Evolutionary conservation across 2,797 vertebrate species (phyloP), one percentile per base, ranked within the genome.

Genomic region (Alauda arvensis): DNA sequence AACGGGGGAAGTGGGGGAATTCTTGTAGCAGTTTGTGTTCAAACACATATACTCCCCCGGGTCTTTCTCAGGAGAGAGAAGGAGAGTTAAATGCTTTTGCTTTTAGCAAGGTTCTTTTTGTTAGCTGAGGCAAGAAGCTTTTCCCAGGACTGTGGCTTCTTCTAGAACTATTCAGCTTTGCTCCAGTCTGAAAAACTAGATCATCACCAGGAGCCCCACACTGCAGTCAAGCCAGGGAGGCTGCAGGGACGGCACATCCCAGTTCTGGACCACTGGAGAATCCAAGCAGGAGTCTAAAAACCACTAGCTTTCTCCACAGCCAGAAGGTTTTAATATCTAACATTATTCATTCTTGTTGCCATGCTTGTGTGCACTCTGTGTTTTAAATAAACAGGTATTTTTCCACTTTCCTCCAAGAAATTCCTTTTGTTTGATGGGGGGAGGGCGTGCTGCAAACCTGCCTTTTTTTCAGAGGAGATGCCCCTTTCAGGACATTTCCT

Each of bases 191-290:
- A 23, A 55, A 56, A 45, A 34, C 7, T n/a, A 45, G 52, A 28
- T 40, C 49, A 33, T 20, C 18, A 26, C 39, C 1, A 1, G 31
- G 49, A 42, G 31, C 24, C 23, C 49, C 37, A 26, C 3, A 8
- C 49, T 18, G 2, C 2, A 0, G 39, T 18, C 24, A 11, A 4
- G 18, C 8, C 3, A 0, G 37, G 17, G 13, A 42, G 37, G 66
- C 13, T 68, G 49, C 49, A 68, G 49, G 29, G 37, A n/a, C 5
- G 3, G 15, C 15, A 0, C 55, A 56, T 34, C 18, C 29, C 2
- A 2, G 29, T 21, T n/a, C 17, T 6, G 0, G 23, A 33, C 34
- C 23, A 28, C 14, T 6, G 24, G 29, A 60, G 45, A 49, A n/a
- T 45, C 29, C 3, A 5, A 60, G 24, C 34, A 49, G 23, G 29